These are phyloP conservation scores for Creontiades dilutus DNA, from an alignment of 2,888 invertebrate genomes.

Conservation along the genomic window DNA sequence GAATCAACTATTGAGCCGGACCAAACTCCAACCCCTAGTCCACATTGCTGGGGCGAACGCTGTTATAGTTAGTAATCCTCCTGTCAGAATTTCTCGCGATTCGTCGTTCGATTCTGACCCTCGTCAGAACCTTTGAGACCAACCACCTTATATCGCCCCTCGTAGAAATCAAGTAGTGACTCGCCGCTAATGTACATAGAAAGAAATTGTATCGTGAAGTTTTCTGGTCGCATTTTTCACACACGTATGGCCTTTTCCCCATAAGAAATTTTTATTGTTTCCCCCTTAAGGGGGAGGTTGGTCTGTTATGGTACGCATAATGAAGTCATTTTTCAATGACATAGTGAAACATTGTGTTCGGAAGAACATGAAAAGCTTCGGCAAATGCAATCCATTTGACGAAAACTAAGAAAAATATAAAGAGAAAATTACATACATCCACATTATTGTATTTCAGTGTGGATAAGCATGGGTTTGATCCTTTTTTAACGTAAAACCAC, in stretches of 20 bases:
- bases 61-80: too few relatives aligned
- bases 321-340: background rate
- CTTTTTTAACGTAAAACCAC: too few relatives aligned
- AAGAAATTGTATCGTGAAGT: background rate
- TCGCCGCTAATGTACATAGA: background rate
- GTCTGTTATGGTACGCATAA: constrained; percentile 19
- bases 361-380: background rate
- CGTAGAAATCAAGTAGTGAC: background rate
- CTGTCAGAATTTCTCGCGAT: too few relatives aligned
- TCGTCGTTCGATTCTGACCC: too few relatives aligned
- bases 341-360: background rate
- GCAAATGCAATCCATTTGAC: background rate
- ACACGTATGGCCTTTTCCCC: background rate
- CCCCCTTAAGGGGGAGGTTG: constrained; percentile 18
- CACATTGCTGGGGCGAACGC: too few relatives aligned
- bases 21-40: too few relatives aligned
- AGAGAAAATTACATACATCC: too few relatives aligned
- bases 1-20: too few relatives aligned
- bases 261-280: background rate
- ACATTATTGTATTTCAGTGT: too few relatives aligned
- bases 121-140: too few relatives aligned
- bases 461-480: background rate
- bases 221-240: background rate
- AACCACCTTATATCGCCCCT: too few relatives aligned
- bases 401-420: too few relatives aligned